phyloP scores from a whole-genome alignment of 2,888 invertebrate species.

The Temnothorax unifasciatus region DNA sequence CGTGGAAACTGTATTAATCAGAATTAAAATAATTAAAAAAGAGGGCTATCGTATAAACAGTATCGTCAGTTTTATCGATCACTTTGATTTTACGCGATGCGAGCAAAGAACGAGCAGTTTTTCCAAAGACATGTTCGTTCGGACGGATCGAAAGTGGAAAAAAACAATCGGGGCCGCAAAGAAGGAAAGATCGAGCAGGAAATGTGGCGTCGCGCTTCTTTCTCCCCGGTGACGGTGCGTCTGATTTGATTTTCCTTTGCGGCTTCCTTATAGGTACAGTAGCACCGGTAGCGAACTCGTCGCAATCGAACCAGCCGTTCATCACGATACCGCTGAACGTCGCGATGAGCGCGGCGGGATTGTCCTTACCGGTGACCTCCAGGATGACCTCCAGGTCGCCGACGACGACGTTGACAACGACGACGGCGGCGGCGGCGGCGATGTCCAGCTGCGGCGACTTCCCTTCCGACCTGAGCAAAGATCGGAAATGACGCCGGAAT shows the following conservation, averaged over 20 bases:
- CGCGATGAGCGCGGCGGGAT: slow-evolving; percentile 88
- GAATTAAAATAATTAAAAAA: not conserved
- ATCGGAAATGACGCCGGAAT: slow-evolving; percentile 74
- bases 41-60: not conserved
- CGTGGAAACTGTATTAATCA: too few relatives aligned
- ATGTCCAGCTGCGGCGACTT: slow-evolving; percentile 80
- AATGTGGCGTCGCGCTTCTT: not conserved
- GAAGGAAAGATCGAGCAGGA: not conserved
- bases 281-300: slow-evolving; percentile 77
- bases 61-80: not conserved
- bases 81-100: not conserved
- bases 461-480: slow-evolving; percentile 83
- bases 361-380: slow-evolving; percentile 82
- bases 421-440: slow-evolving; percentile 78
- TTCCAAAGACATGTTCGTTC: not conserved
- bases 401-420: slow-evolving; percentile 76
- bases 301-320: slow-evolving; percentile 87
- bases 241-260: slow-evolving; percentile 23
- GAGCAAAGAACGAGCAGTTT: not conserved
- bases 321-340: slow-evolving; percentile 91
- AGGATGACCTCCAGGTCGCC: slow-evolving; percentile 79
- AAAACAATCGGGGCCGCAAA: not conserved
- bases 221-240: not conserved
- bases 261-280: slow-evolving; percentile 76
- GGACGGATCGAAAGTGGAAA: not conserved